Base-by-base conservation (phyloP, 1,140 invertebrate species). In the Zaprionus vittiger region DNA sequence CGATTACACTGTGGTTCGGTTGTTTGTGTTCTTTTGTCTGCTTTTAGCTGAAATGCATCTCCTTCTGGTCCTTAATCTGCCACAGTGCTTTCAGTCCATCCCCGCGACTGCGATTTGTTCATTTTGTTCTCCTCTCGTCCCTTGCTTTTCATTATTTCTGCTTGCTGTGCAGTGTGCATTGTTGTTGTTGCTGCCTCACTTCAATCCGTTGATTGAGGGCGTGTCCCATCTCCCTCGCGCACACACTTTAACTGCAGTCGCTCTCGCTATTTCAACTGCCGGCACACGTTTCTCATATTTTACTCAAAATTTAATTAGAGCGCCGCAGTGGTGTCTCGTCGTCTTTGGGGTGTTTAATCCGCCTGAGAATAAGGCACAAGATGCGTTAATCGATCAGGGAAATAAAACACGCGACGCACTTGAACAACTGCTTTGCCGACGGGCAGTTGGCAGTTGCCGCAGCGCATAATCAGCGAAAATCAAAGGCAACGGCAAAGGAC, bases 291-390 rank as follows among this genome's bases (percentile, higher is more conserved):
- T 34, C 17, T 38, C 28, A 17, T 67, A 41, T 74, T 63, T 63
- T 38, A n/a, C n/a, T 17, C 17, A 68, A 55, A 90, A 82, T 76
- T 84, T 77, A 89, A 89, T 89, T 89, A 80, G 79, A 67, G 71
- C 70, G 57, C 28, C 44, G 73, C 67, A 81, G 63, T 38, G 41
- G 65, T 59, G 24, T 77, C 59, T 28, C 41, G 5, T 17, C 54
- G 20, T 56, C 26, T 44, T 28, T n/a, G 20, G 56, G 79, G 64
- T 62, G 64, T 71, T 49, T 67, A 62, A 41, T 52, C 49, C 73
- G 79, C 73, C 79, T 70, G 77, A 82, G 69, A 62, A 77, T 77
- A 79, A 38, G 47, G 69, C 69, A 73, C 61, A 83, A 87, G 72
- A 70, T 71, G 68, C 74, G 57, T 71, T 83, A 77, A 89, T 87